Evolutionary conservation across 53 echinoderm and acorn worm genomes (phyloP).

Genomic region (Stichopus horrens): DNA sequence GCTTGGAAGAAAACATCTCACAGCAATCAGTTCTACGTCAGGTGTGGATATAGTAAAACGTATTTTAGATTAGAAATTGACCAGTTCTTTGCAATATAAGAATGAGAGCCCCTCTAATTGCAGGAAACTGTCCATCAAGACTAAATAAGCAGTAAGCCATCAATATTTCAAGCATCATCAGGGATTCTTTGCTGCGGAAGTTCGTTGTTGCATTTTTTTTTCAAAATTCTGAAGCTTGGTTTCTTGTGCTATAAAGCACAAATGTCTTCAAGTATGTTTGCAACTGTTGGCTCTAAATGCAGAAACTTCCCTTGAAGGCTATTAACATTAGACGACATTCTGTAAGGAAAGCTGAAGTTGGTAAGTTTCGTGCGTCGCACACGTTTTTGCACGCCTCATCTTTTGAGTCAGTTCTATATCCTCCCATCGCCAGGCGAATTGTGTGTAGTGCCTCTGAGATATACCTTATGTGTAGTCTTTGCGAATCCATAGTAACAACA

Average conservation of each 20-base stretch:
- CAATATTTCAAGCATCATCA: neutral
- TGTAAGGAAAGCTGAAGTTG: no score
- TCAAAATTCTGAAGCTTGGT: neutral
- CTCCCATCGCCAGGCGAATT: no score
- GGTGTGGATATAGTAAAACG: conserved; percentile 21
- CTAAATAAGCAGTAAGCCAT: neutral
- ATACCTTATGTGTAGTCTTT: no score
- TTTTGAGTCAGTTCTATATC: no score
- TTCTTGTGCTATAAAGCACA: conserved; percentile 21
- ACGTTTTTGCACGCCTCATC: no score
- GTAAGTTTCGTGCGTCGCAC: no score
- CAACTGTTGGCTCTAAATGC: conserved; percentile 22
- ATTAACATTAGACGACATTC: no score
- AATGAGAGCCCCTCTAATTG: neutral
- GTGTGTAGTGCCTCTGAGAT: no score
- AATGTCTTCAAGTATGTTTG: neutral
- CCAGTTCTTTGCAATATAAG: conserved; percentile 30
- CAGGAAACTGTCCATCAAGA: conserved; percentile 12
- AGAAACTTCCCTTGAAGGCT: neutral
- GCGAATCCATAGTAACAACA: no score
- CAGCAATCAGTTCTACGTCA: conserved; percentile 9
- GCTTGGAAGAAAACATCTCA: neutral
- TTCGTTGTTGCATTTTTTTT: neutral
- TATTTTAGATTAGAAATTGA: neutral
- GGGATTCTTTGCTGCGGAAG: neutral